A percentile compares a stretch with the other conserved stretches of the same genome.
Evolutionary conservation across 2,797 vertebrate species (phyloP).

Genomic region (Carapus acus): DNA sequence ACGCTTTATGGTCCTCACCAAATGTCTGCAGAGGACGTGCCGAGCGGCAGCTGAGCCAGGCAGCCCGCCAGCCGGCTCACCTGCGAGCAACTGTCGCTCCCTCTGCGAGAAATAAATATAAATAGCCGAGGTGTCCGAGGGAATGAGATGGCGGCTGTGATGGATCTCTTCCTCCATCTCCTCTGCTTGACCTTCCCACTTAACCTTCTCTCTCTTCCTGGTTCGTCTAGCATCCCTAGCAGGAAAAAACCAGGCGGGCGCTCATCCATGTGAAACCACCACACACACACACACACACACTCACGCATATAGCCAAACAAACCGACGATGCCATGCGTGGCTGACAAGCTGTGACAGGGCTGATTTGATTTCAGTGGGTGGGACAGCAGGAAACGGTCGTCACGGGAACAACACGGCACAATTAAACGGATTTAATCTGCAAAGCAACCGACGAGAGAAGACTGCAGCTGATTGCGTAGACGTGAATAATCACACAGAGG

Average conservation of each 20-base stretch:
- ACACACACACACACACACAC: conserved; percentile 11
- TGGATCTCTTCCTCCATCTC: conserved; percentile 51
- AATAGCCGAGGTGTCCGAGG: conserved; percentile 54
- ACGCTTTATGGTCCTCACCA: conserved; percentile 49
- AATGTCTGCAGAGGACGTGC: conserved; percentile 64
- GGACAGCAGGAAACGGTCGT: conserved; percentile 23
- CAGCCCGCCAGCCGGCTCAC: conserved; percentile 64
- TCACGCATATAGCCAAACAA: conserved; percentile 26
- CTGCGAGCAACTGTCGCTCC: conserved; percentile 58
- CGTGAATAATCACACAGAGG: too few relatives aligned
- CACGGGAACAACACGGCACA: too few relatives aligned
- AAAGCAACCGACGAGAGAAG: too few relatives aligned
- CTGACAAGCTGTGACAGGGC: conserved; percentile 47
- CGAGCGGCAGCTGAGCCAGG: conserved; percentile 48
- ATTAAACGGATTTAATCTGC: conserved; percentile 40
- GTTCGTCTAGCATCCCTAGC: conserved; percentile 49
- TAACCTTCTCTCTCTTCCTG: conserved; percentile 61
- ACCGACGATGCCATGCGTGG: conserved; percentile 44
- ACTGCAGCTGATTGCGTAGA: too few relatives aligned
- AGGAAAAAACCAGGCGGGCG: conserved; percentile 10
- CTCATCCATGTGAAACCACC: conserved; percentile 34
- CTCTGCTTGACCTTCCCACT: conserved; percentile 56
- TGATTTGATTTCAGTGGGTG: conserved; percentile 41
- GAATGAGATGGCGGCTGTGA: conserved; percentile 55
- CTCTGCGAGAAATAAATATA: conserved; percentile 64